Conservation (phyloP, 1,140 invertebrate genomes). For the Acyrthosiphon pisum region DNA sequence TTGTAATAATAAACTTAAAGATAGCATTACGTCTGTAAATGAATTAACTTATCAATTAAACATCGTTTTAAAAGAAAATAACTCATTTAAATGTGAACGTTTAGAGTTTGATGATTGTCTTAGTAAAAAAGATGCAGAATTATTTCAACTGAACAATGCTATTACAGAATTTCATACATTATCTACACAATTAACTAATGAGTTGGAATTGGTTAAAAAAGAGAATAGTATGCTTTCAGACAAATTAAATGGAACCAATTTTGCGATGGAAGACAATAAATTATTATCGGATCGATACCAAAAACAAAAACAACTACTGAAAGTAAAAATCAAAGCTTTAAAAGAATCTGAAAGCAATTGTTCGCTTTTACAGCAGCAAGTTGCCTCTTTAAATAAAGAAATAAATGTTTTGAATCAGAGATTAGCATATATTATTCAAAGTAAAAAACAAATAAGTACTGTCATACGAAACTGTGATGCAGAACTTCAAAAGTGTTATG, state of each 20-base stretch:
- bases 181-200: background rate
- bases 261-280: constrained; percentile 13
- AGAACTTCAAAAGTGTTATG: constrained; percentile 28
- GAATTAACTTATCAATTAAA: constrained; percentile 10
- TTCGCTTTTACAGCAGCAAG: constrained; percentile 32
- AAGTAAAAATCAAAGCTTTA: constrained; percentile 17
- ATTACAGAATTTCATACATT: constrained; percentile 13
- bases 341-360: constrained; percentile 46
- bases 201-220: background rate
- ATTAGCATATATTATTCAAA: background rate
- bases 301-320: constrained; percentile 50
- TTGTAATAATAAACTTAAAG: constrained; percentile 14
- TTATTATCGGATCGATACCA: constrained; percentile 6
- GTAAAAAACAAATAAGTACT: background rate
- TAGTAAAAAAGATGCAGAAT: background rate
- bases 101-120: background rate
- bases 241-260: constrained; percentile 18
- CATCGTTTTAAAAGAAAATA: constrained; percentile 41
- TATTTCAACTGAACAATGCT: constrained; percentile 14
- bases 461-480: background rate
- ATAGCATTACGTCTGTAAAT: background rate
- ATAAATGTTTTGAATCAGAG: constrained; percentile 7
- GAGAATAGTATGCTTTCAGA: constrained; percentile 20
- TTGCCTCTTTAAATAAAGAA: constrained; percentile 1
- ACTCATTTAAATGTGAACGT: background rate